Conservation (phyloP, 2,113 vertebrate species). For the Vulpes ferrilata region DNA sequence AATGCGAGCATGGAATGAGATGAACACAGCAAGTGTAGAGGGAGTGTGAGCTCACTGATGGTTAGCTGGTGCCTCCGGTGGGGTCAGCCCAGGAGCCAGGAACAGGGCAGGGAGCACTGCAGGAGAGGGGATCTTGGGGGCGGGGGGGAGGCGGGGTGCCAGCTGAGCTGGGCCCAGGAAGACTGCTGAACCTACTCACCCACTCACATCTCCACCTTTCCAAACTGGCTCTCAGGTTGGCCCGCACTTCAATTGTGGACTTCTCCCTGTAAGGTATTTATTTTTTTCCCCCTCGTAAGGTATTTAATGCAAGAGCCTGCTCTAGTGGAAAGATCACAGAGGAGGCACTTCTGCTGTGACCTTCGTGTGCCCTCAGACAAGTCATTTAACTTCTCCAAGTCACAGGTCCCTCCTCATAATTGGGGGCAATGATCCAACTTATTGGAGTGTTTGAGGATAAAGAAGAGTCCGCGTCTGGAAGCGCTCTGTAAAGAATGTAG, state of each 20-base stretch:
- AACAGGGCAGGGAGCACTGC: background rate
- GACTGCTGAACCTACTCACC: background rate
- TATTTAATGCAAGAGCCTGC: background rate
- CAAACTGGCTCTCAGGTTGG: background rate
- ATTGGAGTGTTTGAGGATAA: background rate
- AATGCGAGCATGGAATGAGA: background rate
- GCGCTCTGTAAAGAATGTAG: background rate
- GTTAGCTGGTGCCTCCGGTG: background rate
- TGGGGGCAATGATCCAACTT: background rate
- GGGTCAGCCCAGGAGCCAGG: background rate
- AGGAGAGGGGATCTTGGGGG: rapidly evolving
- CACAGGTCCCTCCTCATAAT: background rate
- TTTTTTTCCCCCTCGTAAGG: no score
- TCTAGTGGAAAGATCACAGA: background rate
- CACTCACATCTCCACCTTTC: background rate
- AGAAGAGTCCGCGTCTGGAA: background rate
- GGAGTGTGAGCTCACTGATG: rapidly evolving
- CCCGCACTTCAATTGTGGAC: no score
- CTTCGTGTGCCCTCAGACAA: background rate
- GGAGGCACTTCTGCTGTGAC: background rate
- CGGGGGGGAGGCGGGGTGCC: background rate
- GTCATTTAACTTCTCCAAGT: background rate
- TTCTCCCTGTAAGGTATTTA: background rate
- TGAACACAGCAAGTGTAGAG: background rate
- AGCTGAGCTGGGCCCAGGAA: background rate